Percentiles rank a stretch among this genome's conserved stretches.
Evolutionary conservation across 2,797 vertebrate species (phyloP).

Genomic region (Etheostoma nigrum): DNA sequence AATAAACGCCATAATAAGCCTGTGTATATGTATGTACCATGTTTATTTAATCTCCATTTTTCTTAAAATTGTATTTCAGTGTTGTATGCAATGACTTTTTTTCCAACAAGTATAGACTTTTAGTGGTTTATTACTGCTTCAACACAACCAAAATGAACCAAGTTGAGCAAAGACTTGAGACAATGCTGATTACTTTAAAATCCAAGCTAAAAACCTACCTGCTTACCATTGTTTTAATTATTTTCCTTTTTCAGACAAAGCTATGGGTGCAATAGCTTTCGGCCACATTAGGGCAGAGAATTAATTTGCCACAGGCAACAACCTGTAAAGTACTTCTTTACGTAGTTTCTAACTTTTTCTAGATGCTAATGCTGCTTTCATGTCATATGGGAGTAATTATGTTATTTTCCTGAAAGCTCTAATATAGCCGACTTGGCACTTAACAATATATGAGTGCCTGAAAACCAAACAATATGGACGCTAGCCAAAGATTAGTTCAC

Average conservation of each 20-base stretch:
- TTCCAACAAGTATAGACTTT: background rate
- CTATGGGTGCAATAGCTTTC: background rate
- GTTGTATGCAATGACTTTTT: background rate
- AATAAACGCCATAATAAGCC: conserved; percentile 3
- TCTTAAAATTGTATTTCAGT: background rate
- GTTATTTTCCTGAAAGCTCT: no score
- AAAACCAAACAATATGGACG: background rate
- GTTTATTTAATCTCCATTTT: conserved; percentile 1
- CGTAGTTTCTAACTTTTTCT: background rate
- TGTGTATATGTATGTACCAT: background rate
- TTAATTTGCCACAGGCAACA: background rate
- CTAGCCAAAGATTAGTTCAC: background rate
- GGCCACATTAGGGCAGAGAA: background rate
- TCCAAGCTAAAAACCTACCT: no score
- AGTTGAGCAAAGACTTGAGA: no score
- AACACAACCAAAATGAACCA: background rate
- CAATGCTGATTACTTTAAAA: no score
- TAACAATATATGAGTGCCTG: background rate
- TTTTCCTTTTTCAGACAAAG: conserved; percentile 3
- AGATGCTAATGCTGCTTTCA: background rate
- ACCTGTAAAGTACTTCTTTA: background rate
- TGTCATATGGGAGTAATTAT: background rate
- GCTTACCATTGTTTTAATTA: no score
- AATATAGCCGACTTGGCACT: no score
- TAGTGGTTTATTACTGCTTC: background rate